These are phyloP conservation scores for Tinea pellionella DNA, from an alignment of 2,888 invertebrate species.

Conservation along the genomic window DNA sequence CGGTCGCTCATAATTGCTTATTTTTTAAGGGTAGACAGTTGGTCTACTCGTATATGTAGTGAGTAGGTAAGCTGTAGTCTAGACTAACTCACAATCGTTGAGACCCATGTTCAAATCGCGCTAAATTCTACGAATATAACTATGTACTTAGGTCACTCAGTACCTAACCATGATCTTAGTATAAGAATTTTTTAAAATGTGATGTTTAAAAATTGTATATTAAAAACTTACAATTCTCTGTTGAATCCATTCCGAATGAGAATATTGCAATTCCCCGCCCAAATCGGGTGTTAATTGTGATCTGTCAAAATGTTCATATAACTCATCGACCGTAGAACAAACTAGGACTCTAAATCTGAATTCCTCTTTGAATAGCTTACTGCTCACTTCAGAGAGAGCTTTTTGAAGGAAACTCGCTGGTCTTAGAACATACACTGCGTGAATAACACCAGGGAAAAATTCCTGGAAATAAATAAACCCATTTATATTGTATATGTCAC, in stretches of 20 bases:
- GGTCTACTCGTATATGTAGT: too few relatives aligned
- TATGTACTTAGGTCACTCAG: too few relatives aligned
- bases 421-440: conserved; percentile 92
- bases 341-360: conserved; percentile 91
- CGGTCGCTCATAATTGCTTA: too few relatives aligned
- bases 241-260: conserved; percentile 96
- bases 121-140: too few relatives aligned
- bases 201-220: too few relatives aligned
- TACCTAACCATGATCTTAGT: too few relatives aligned
- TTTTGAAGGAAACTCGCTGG: conserved; percentile 96
- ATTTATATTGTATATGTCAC: too few relatives aligned
- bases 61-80: too few relatives aligned
- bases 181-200: too few relatives aligned
- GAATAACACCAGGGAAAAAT: conserved; percentile 93
- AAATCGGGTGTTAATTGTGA: conserved; percentile 90
- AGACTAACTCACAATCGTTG: too few relatives aligned
- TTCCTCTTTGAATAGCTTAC: conserved; percentile 90
- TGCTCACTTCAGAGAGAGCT: conserved; percentile 95
- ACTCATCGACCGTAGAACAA: conserved; percentile 85
- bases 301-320: conserved; percentile 86
- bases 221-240: conserved; percentile 85
- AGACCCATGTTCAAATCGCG: too few relatives aligned
- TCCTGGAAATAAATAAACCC: conserved; percentile 77
- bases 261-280: conserved; percentile 89
- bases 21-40: too few relatives aligned